Evolutionary conservation across 2,888 invertebrate species (phyloP).

Genomic region (Cecidostiba fungosa): DNA sequence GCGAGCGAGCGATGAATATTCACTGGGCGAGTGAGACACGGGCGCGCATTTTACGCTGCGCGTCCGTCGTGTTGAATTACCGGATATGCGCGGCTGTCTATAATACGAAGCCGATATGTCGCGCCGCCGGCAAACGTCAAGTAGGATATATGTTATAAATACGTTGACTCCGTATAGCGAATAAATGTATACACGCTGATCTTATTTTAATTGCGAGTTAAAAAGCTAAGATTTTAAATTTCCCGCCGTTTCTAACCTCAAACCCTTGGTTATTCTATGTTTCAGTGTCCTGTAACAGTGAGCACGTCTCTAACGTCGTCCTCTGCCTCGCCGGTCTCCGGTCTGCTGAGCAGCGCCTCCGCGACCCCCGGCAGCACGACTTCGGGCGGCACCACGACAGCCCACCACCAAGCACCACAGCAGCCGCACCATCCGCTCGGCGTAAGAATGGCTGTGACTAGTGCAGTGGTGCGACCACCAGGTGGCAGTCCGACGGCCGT

Average conservation of each 20-base stretch:
- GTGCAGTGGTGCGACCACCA: slow-evolving; percentile 82
- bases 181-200: background rate
- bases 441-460: slow-evolving; percentile 81
- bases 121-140: slow-evolving; percentile 42
- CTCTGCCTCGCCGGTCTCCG: slow-evolving; percentile 74
- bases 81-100: slow-evolving; percentile 58
- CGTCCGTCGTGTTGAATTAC: slow-evolving; percentile 57
- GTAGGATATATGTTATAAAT: slow-evolving; percentile 49
- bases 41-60: slow-evolving; percentile 24
- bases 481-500: slow-evolving; percentile 80
- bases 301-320: slow-evolving; percentile 77
- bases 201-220: too few relatives aligned
- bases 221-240: too few relatives aligned
- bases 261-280: slow-evolving; percentile 50
- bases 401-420: background rate
- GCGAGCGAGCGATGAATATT: slow-evolving; percentile 55
- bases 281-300: slow-evolving; percentile 79
- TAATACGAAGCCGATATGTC: slow-evolving; percentile 40
- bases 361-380: slow-evolving; percentile 35
- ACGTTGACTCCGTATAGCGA: slow-evolving; percentile 23
- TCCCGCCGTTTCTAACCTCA: background rate
- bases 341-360: slow-evolving; percentile 72
- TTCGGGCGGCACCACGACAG: slow-evolving; percentile 1
- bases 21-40: background rate
- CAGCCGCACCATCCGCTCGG: slow-evolving; percentile 80